Conservation (phyloP, 2,888 invertebrate species). For the Peribatodes rhomboidaria region DNA sequence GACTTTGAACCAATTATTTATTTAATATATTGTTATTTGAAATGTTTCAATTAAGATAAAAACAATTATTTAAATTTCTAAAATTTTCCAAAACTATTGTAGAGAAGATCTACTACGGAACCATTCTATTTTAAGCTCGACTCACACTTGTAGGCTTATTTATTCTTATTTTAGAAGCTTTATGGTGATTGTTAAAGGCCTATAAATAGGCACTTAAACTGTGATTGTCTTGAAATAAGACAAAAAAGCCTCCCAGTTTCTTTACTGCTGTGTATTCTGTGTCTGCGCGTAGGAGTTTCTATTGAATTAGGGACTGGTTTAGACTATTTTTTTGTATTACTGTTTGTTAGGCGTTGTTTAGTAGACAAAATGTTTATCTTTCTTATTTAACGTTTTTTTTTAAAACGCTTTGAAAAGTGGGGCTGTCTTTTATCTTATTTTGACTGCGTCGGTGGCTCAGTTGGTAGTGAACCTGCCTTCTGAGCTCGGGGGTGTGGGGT, state of each 20-base stretch:
- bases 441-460: too few relatives aligned
- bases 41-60: too few relatives aligned
- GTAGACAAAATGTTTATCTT: too few relatives aligned
- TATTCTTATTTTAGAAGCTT: conserved; percentile 27
- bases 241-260: conserved; percentile 14
- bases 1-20: too few relatives aligned
- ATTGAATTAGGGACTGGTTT: conserved; percentile 15
- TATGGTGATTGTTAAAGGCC: conserved; percentile 31
- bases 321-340: background rate
- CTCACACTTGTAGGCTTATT: conserved; percentile 5
- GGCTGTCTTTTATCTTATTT: too few relatives aligned
- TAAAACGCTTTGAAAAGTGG: too few relatives aligned
- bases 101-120: conserved; percentile 21
- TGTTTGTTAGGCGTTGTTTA: background rate
- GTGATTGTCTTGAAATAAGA: conserved; percentile 13
- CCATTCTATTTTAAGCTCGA: background rate
- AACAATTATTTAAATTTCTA: too few relatives aligned
- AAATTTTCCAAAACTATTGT: too few relatives aligned
- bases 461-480: too few relatives aligned
- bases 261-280: conserved; percentile 1
- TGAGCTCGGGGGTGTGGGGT: too few relatives aligned
- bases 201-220: conserved; percentile 29
- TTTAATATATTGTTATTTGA: too few relatives aligned
- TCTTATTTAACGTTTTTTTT: too few relatives aligned
- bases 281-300: conserved; percentile 9